Percentiles rank a stretch among this genome's conserved stretches.
Conservation (phyloP, 1,140 invertebrate genomes). For the Procambarus virginalis region DNA sequence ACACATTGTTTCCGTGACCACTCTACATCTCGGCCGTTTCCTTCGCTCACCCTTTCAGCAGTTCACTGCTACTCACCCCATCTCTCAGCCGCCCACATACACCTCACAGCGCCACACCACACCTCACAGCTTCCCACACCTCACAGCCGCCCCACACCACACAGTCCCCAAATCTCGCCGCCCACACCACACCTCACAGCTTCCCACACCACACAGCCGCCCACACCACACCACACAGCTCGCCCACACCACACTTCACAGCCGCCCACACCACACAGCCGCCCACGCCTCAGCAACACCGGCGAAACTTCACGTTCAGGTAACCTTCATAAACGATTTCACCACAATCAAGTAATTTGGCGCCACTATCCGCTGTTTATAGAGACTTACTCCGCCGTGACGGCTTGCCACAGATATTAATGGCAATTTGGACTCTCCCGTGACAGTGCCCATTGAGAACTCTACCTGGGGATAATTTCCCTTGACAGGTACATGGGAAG, state of each 20-base stretch:
- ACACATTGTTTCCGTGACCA: too few relatives aligned
- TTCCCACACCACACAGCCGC: too few relatives aligned
- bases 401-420: neutral
- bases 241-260: neutral
- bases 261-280: neutral
- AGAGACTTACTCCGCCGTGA: neutral
- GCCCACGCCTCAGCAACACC: neutral
- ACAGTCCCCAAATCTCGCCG: too few relatives aligned
- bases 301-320: neutral
- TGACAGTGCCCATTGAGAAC: slow-evolving; percentile 14
- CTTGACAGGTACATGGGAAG: neutral
- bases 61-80: too few relatives aligned
- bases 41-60: too few relatives aligned
- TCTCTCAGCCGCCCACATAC: too few relatives aligned
- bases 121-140: too few relatives aligned
- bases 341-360: neutral
- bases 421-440: neutral
- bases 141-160: too few relatives aligned
- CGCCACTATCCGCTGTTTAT: neutral
- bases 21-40: too few relatives aligned
- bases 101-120: too few relatives aligned
- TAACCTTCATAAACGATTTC: neutral
- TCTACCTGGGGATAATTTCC: neutral
- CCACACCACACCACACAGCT: too few relatives aligned
- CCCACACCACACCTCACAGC: too few relatives aligned